These are phyloP conservation scores for Oscheius sp. DNA, from an alignment of 2,888 invertebrate species.

Conservation along the genomic window DNA sequence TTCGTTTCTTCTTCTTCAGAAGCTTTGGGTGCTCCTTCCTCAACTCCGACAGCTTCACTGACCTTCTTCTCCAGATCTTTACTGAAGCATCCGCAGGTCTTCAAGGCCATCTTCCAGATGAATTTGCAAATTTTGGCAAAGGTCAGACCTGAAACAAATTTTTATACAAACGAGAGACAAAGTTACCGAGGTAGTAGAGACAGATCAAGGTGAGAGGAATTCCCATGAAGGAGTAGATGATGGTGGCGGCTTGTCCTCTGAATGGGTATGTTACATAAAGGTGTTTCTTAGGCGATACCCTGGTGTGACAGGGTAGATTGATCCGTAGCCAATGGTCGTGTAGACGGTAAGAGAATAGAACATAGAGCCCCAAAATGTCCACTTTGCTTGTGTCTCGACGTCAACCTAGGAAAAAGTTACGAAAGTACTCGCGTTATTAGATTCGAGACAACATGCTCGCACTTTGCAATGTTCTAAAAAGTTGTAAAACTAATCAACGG, in stretches of 20 bases:
- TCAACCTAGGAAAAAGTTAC: slow-evolving; percentile 40
- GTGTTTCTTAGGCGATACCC: slow-evolving; percentile 4
- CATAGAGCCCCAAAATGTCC: slow-evolving; percentile 65
- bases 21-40: slow-evolving; percentile 7
- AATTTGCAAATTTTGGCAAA: slow-evolving; percentile 64
- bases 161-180: not conserved
- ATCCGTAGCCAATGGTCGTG: slow-evolving; percentile 77
- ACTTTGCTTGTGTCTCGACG: slow-evolving; percentile 55
- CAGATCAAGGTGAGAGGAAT: slow-evolving; percentile 71
- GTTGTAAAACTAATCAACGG: too few relatives aligned
- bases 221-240: slow-evolving; percentile 69
- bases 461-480: not conserved
- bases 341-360: slow-evolving; percentile 72
- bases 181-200: slow-evolving; percentile 63
- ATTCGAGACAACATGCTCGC: not conserved
- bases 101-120: slow-evolving; percentile 56
- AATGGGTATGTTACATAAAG: too few relatives aligned
- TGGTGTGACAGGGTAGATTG: slow-evolving; percentile 65
- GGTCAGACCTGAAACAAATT: slow-evolving; percentile 37
- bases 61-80: slow-evolving; percentile 70
- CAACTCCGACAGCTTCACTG: slow-evolving; percentile 16
- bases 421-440: not conserved
- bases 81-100: slow-evolving; percentile 58
- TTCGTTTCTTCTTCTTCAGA: slow-evolving; percentile 42
- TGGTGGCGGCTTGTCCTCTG: slow-evolving; percentile 65